Evolutionary conservation across 1,140 invertebrate species (phyloP), one percentile per base, ranked within the genome.

Genomic region (Brachystomella parvula): DNA sequence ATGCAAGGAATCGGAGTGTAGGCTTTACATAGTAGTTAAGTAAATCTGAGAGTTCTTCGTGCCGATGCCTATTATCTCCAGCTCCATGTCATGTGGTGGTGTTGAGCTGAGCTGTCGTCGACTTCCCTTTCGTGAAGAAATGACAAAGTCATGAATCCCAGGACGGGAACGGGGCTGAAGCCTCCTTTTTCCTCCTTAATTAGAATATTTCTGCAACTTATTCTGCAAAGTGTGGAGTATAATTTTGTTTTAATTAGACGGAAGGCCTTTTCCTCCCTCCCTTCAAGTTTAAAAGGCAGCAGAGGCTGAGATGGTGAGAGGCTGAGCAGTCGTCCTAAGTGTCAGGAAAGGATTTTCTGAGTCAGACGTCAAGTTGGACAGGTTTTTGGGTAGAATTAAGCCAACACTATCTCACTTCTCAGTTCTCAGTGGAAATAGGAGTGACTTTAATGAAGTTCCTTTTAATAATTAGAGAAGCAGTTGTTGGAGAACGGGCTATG

Each of bases 201-300:
- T 53, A 53, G 49, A 53, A 53, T 53, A 53, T 53, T 53, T 53
- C 49, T 53, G 49, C 49, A 53, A 53, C 49, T n/a, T 53, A 53
- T 53, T 53, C 49, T 53, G 49, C 49, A 53, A 53, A 53, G 49
- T 53, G 12, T 53, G 49, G 12, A 53, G 49, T 53, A 53, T 53
- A 53, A 53, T 53, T 53, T 53, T 17, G 49, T 53, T 53, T 53
- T 53, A 53, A 53, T 53, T 53, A 53, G 49, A 53, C 24, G 49
- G 49, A 53, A 53, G 24, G 49, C 9, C n/a, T n/a, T n/a, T 44
- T 44, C n/a, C 39, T 44, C 39, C 39, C n/a, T 44, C 39, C 24
- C 49, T 24, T 53, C 49, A n/a, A n/a, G n/a, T n/a, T n/a, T n/a
- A n/a, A n/a, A n/a, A n/a, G n/a, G n/a, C n/a, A n/a, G n/a, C n/a